Evolutionary conservation across 2,113 vertebrate genomes (phyloP), one percentile per base, ranked within the genome.

Genomic region (Burhinus bistriatus): DNA sequence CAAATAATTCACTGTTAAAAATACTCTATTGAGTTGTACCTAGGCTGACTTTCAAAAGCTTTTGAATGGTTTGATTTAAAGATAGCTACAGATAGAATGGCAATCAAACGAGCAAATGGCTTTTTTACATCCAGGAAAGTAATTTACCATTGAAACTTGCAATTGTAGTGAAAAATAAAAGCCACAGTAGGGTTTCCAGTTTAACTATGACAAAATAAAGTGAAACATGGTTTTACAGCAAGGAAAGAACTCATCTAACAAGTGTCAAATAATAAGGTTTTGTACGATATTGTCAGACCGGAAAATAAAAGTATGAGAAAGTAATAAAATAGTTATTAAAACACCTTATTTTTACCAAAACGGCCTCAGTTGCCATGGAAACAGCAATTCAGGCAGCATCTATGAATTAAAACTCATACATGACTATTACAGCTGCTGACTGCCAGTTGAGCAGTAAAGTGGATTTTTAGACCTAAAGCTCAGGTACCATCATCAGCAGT

Each of bases 331-430:
- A 55, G 88, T 72, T 79, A 91, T 96, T 76, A 66, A 91, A 95
- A 34, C 81, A 93, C 78, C 68, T 92, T 80, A 59, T 72, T 69
- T 55, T 90, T 76, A 79, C 82, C 95, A 77, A 42, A 8, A 51
- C 6, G 21, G 57, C 61, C 96, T 83, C 52, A 8, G 97, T 98
- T 98, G 49, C 98, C 61, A 96, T 97, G 96, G 98, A 87, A 97
- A 97, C 97, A 30, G 83, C 95, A 32, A 77, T 75, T 95, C 61
- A 65, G 64, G 64, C 84, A 94, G 52, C 57, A 86, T n/a, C 88
- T 51, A 9, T 52, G 83, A 90, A 71, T 89, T 76, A 30, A 30
- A 83, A 69, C 12, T 73, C 45, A 6, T 57, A 11, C 51, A 7
- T 16, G 15, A 42, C 22, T 90, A 2, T 42, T 77, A 40, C 15